Percentiles rank a stretch among this genome's conserved stretches.
Evolutionary conservation across 2,113 vertebrate species (phyloP).

Genomic region (Xiphophorus couchianus): DNA sequence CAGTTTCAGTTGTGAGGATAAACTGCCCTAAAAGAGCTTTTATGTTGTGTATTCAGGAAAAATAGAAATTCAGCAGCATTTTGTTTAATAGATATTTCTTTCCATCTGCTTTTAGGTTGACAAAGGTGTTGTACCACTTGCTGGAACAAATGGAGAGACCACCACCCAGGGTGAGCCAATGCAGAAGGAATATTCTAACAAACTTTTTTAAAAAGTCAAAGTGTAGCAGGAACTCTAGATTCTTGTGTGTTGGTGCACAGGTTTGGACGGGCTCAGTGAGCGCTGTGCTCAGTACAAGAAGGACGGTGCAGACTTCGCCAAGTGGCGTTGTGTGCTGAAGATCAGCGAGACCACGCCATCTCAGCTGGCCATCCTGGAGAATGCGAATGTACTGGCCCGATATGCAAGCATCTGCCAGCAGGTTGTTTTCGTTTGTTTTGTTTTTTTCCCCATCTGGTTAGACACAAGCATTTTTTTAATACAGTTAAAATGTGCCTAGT

Average conservation of each 20-base stretch:
- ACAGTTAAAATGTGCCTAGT: too few species aligned
- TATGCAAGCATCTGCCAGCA: slow-evolving; percentile 99
- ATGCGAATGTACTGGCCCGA: slow-evolving; percentile 95
- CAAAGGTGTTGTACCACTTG: slow-evolving; percentile 95
- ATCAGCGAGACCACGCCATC: slow-evolving; percentile 94
- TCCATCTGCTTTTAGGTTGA: slow-evolving; percentile 84
- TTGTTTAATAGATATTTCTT: not conserved
- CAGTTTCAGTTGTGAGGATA: slow-evolving; percentile 11
- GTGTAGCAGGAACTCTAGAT: slow-evolving; percentile 4
- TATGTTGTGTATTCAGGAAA: not conserved
- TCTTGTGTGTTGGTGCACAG: slow-evolving; percentile 64
- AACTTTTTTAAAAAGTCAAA: not conserved
- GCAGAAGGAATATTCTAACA: not conserved
- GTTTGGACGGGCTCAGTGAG: slow-evolving; percentile 93
- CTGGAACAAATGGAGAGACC: slow-evolving; percentile 95
- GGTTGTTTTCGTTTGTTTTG: slow-evolving; percentile 70
- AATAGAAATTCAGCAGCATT: not conserved
- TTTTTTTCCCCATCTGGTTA: too few species aligned
- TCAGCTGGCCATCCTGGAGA: slow-evolving; percentile 91
- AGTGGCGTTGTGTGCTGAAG: slow-evolving; percentile 95
- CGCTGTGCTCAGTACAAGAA: slow-evolving; percentile 99
- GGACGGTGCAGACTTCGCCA: slow-evolving; percentile 96
- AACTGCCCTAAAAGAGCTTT: slow-evolving; percentile 15
- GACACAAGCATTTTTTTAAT: too few species aligned
- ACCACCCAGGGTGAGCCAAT: slow-evolving; percentile 91